Evolutionary conservation across 2,797 vertebrate genomes (phyloP).

Genomic region (Sebastes ruberrimus): DNA sequence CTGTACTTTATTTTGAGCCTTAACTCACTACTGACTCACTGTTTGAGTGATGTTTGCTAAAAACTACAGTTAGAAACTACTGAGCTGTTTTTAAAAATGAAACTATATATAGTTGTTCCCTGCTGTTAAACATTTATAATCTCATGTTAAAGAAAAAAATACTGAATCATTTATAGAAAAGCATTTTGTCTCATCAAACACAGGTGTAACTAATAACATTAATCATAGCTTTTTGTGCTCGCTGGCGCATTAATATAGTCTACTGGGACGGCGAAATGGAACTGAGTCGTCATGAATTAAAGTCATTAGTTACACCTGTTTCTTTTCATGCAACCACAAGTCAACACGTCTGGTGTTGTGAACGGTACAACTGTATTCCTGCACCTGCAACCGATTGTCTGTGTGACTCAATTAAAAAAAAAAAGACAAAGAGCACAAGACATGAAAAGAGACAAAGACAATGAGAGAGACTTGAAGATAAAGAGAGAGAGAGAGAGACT

Average conservation of each 20-base stretch:
- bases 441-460: neutral
- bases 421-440: neutral
- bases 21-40: neutral
- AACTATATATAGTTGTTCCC: neutral
- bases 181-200: neutral
- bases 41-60: neutral
- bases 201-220: neutral
- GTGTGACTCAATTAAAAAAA: neutral
- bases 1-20: neutral
- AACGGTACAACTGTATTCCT: neutral
- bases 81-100: neutral
- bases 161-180: neutral
- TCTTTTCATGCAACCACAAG: neutral
- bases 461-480: neutral
- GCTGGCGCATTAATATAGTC: neutral
- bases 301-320: neutral
- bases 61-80: neutral
- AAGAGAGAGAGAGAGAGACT: constrained; percentile 16
- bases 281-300: neutral
- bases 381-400: neutral
- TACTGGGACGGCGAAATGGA: neutral
- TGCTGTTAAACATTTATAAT: neutral
- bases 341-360: neutral
- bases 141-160: neutral
- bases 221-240: neutral